Conservation (phyloP, 1,140 invertebrate genomes). For the Brachystomella parvula region DNA sequence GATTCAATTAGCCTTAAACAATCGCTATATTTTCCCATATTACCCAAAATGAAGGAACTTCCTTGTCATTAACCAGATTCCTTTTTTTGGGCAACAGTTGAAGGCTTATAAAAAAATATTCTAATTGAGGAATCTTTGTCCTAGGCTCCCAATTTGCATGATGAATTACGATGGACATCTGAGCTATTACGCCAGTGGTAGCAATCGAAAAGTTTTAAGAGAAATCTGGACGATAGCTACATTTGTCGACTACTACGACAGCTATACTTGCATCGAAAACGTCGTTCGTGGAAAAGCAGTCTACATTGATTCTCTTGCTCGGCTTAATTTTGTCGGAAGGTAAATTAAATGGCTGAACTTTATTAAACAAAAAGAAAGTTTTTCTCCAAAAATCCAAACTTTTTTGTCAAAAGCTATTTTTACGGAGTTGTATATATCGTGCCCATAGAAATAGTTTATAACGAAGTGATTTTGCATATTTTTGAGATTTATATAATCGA, state of each 20-base stretch:
- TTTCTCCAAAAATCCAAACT: too few species aligned
- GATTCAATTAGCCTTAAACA: too few species aligned
- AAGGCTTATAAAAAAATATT: neutral
- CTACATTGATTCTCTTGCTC: slow-evolving; percentile 10
- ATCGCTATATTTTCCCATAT: too few species aligned
- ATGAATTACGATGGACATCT: slow-evolving; percentile 16
- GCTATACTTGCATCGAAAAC: neutral
- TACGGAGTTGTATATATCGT: too few species aligned
- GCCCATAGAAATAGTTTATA: too few species aligned
- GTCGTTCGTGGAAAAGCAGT: slow-evolving; percentile 11
- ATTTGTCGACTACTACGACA: neutral
- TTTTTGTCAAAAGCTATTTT: too few species aligned
- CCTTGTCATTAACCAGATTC: neutral
- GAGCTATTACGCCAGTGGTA: neutral
- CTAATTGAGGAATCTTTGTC: neutral
- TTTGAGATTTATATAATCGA: neutral
- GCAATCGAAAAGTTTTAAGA: neutral
- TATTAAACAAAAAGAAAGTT: too few species aligned
- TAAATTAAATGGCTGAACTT: neutral
- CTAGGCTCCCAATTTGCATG: slow-evolving; percentile 1
- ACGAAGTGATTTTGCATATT: too few species aligned
- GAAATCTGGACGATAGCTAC: neutral
- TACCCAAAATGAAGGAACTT: too few species aligned
- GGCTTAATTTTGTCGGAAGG: neutral
- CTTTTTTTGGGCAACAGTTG: neutral